Evolutionary conservation across 2,113 vertebrate genomes (phyloP).

Genomic region (Ailuropoda melanoleuca): DNA sequence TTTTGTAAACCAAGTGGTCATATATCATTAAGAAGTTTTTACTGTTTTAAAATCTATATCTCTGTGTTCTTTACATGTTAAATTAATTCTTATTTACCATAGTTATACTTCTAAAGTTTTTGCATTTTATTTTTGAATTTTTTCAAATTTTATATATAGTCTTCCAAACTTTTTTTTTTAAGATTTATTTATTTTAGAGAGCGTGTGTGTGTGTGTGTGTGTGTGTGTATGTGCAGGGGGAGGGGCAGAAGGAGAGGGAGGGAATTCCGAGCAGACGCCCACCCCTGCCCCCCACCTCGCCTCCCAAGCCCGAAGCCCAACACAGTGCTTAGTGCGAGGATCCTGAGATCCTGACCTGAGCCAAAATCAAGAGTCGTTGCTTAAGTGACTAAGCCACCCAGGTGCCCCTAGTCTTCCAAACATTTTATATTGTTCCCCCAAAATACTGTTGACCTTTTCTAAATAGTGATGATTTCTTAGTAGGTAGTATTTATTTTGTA

Average conservation of each 20-base stretch:
- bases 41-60: constrained; percentile 20
- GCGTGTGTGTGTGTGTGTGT: not conserved
- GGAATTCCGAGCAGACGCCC: not conserved
- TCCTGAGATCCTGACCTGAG: not conserved
- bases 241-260: not conserved
- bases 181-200: not conserved
- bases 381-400: not conserved
- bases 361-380: not conserved
- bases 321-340: not conserved
- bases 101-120: not conserved
- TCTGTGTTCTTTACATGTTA: constrained; percentile 7
- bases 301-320: not conserved
- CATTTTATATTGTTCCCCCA: not conserved
- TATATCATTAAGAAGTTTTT: constrained; percentile 8
- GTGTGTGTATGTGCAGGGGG: not conserved
- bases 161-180: not conserved
- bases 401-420: not conserved
- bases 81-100: constrained; percentile 18
- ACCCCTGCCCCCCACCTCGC: too few relatives aligned
- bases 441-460: constrained; percentile 22
- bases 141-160: constrained; percentile 17
- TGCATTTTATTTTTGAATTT: constrained; percentile 25
- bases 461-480: not conserved
- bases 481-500: constrained; percentile 46
- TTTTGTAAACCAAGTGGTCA: not conserved